phyloP scores from a whole-genome alignment of 2,113 vertebrate species.

The Mystacornis crossleyi region DNA sequence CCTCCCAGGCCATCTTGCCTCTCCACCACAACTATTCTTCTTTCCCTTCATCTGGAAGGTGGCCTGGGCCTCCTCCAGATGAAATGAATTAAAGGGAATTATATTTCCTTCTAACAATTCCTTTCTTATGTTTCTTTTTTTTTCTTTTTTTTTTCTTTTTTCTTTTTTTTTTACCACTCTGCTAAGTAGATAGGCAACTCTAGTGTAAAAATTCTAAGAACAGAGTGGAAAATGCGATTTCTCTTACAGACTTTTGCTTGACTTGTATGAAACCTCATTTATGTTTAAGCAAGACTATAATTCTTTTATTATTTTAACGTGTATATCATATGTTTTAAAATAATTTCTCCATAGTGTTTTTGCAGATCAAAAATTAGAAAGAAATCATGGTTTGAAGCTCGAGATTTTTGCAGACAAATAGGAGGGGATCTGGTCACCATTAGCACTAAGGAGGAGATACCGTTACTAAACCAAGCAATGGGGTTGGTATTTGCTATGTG shows the following conservation, averaged over 20 bases:
- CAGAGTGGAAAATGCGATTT: neutral
- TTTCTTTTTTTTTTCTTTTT: neutral
- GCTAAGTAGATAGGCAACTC: neutral
- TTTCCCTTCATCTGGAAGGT: neutral
- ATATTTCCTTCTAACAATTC: neutral
- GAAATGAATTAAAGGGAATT: neutral
- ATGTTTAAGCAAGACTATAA: neutral
- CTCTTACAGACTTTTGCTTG: neutral
- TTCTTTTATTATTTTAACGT: neutral
- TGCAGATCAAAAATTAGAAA: constrained; percentile 29
- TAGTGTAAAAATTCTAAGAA: neutral
- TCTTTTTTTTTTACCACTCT: neutral
- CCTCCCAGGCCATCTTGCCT: neutral
- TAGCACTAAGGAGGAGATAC: constrained; percentile 63
- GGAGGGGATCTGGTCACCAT: constrained; percentile 88
- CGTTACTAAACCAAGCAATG: neutral
- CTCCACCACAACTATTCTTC: neutral
- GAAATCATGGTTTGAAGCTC: constrained; percentile 87
- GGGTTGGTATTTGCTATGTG: constrained; percentile 12
- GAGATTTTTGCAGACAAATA: constrained; percentile 82
- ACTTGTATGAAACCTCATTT: neutral
- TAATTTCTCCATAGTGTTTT: constrained; percentile 55
- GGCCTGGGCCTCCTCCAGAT: neutral
- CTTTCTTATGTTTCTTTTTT: neutral
- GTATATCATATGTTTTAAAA: neutral